Percentiles rank a stretch among this genome's conserved stretches.
Evolutionary conservation across 2,797 vertebrate genomes (phyloP).

Genomic region (Gymnothorax reevesii): DNA sequence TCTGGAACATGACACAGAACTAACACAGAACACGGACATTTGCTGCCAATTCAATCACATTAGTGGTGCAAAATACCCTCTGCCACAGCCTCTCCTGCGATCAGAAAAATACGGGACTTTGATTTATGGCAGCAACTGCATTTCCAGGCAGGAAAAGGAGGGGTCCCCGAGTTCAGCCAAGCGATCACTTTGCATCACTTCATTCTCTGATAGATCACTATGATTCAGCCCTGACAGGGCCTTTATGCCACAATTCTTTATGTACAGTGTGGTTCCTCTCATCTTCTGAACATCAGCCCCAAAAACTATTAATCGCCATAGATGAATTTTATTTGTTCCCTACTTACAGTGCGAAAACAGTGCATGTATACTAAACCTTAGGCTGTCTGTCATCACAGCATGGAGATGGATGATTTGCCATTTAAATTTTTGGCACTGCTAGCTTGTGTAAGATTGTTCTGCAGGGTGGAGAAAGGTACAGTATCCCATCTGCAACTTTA

Average conservation of each 20-base stretch:
- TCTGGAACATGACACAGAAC: slow-evolving; percentile 20
- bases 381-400: not conserved
- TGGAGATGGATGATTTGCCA: not conserved
- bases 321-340: not conserved
- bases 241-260: not conserved
- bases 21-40: slow-evolving; percentile 3
- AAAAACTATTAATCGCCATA: not conserved
- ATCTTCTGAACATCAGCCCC: not conserved
- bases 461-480: not conserved
- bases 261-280: not conserved
- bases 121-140: not conserved
- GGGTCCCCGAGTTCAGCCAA: not conserved
- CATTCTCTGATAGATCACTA: not conserved
- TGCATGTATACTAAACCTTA: not conserved
- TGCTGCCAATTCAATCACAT: slow-evolving; percentile 27
- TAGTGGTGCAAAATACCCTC: slow-evolving; percentile 16
- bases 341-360: not conserved
- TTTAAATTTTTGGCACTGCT: not conserved
- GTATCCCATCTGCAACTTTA: slow-evolving; percentile 4
- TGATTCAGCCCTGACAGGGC: not conserved
- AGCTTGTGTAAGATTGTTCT: not conserved
- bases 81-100: not conserved
- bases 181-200: not conserved
- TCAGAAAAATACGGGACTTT: not conserved
- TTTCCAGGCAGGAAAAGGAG: not conserved